Evolutionary conservation across 2,113 vertebrate genomes (phyloP).

Genomic region (Arothron firmamentum): DNA sequence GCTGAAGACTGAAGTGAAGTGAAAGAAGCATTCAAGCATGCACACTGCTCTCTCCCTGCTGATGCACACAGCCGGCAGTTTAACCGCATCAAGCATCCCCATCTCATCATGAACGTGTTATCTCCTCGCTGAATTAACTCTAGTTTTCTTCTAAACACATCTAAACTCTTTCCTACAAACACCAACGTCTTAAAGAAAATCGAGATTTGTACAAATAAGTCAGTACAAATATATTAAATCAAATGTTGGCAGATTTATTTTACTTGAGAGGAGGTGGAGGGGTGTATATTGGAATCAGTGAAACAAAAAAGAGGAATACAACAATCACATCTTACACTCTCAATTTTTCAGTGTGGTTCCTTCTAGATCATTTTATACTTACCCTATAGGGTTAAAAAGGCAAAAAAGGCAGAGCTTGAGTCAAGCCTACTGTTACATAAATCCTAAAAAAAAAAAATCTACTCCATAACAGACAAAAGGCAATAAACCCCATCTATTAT

Average conservation of each 20-base stretch:
- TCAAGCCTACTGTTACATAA: slow-evolving; percentile 46
- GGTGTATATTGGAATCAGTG: slow-evolving; percentile 20
- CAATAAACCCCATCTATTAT: slow-evolving; percentile 42
- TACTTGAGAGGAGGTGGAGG: slow-evolving; percentile 20
- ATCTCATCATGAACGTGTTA: too few relatives aligned
- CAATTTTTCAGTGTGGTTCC: slow-evolving; percentile 24
- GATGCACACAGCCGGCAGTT: slow-evolving; percentile 9
- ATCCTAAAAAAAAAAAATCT: slow-evolving; percentile 22
- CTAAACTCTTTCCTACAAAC: slow-evolving; percentile 31
- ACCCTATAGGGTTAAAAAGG: slow-evolving; percentile 56
- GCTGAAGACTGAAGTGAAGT: not conserved
- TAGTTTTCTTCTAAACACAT: slow-evolving; percentile 26
- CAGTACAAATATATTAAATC: slow-evolving; percentile 35
- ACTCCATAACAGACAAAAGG: slow-evolving; percentile 47
- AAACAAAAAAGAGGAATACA: not conserved
- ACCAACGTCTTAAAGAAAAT: slow-evolving; percentile 22
- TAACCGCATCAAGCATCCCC: not conserved
- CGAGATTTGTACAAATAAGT: slow-evolving; percentile 46
- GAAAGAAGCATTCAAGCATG: slow-evolving; percentile 27
- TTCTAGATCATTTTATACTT: slow-evolving; percentile 46
- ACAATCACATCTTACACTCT: slow-evolving; percentile 18
- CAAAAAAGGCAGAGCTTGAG: slow-evolving; percentile 55
- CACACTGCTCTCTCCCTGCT: not conserved
- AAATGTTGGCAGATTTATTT: slow-evolving; percentile 48
- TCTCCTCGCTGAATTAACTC: not conserved